Evolutionary conservation across 2,888 invertebrate species (phyloP), one percentile per base, ranked within the genome.

Genomic region (Biston betularia): DNA sequence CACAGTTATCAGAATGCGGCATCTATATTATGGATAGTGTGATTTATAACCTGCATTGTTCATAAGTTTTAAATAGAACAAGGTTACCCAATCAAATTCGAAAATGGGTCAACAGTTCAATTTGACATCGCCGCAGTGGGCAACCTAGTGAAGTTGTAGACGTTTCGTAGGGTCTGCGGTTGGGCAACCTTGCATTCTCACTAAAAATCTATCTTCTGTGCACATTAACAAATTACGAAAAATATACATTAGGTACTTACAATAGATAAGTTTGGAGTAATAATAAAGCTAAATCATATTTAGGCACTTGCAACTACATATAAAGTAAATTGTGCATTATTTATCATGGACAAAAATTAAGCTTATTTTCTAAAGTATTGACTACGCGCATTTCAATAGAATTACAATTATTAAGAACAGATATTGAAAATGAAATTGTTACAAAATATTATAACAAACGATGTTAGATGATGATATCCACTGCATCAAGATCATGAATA

Each of bases 261-360:
- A n/a, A n/a, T 45, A 45, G n/a, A 8, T 15, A 46, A 49, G 12
- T 12, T 50, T n/a, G 4, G n/a, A 35, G n/a, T 35, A 50, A 35
- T 50, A 35, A 50, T 24, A 50, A 50, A 50, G 50, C 35, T 35
- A 35, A 50, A 50, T n/a, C 50, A 34, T 12, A 34, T 50, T 50
- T 12, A 50, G 34, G 11, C 33, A 35, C 50, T 50, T 33, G 11
- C 1, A 3, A 24, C 9, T 48, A 45, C 7, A 49, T 50, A 50
- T 7, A 34, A 35, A 14, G 35, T 50, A 35, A 8, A 34, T 34
- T 50, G 34, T 50, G 12, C 34, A 34, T 12, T 12, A 24, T 1
- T 12, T 12, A 24, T 1, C 49, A 34, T 33, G 12, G 33, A 49
- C 24, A 49, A 0, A 33, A 34, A 50, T 50, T 34, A n/a, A 12